These are phyloP conservation scores for Phanerotoma sp. DNA, from an alignment of 2,888 invertebrate genomes.

Conservation along the genomic window DNA sequence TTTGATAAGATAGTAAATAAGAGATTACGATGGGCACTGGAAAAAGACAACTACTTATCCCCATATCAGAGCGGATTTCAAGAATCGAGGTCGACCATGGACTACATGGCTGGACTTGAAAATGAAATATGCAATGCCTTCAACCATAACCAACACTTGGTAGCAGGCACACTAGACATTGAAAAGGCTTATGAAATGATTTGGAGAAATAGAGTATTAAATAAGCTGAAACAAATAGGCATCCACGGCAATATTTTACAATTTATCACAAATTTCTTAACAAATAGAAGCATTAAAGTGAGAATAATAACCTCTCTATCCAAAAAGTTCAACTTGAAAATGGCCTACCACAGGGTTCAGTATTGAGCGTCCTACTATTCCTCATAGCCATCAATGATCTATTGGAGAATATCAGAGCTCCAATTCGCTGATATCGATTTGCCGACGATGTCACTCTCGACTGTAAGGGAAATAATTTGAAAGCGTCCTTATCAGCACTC, in stretches of 20 bases:
- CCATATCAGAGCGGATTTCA: conserved; percentile 8
- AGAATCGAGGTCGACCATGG: conserved; percentile 1
- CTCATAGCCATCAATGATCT: conserved; percentile 17
- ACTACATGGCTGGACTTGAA: conserved; percentile 12
- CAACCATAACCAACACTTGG: conserved; percentile 19
- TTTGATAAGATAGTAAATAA: conserved; percentile 17
- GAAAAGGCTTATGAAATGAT: conserved; percentile 13
- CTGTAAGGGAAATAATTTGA: conserved; percentile 13
- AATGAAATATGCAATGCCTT: conserved; percentile 22
- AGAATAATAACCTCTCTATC: background rate
- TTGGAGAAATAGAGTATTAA: conserved; percentile 1
- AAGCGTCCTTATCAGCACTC: background rate
- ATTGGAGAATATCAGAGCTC: background rate
- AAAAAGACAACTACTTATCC: too few species aligned
- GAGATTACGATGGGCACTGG: conserved; percentile 9
- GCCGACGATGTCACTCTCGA: conserved; percentile 18
- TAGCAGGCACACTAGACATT: conserved; percentile 7
- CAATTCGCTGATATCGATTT: background rate
- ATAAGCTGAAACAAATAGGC: background rate
- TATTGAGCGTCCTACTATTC: conserved; percentile 16
- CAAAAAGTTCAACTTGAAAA: background rate
- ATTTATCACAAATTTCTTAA: conserved; percentile 13
- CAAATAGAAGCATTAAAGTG: conserved; percentile 7
- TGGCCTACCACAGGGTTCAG: conserved; percentile 17
- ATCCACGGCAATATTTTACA: conserved; percentile 8